Percentiles rank a stretch among this genome's conserved stretches.
phyloP scores from a whole-genome alignment of 2,888 invertebrate genomes.

The Pantelozetes paolii region DNA sequence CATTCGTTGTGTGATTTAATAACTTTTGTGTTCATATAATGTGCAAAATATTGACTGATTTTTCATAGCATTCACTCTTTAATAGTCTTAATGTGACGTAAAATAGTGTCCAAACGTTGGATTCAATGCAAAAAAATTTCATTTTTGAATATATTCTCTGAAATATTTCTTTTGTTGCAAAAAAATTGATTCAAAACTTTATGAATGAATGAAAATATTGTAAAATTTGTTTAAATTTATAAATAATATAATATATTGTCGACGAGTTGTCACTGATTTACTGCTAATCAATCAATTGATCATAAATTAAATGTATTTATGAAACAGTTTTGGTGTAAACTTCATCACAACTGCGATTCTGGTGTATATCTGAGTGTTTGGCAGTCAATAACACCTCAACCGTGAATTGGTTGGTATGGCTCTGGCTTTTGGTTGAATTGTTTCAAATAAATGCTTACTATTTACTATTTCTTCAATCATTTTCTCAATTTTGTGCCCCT shows the following conservation, averaged over 20 bases:
- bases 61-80: background rate
- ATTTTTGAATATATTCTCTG: too few relatives aligned
- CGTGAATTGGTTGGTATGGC: constrained; percentile 4
- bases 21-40: background rate
- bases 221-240: background rate
- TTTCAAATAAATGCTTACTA: constrained; percentile 1
- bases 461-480: too few relatives aligned
- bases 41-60: background rate
- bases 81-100: background rate
- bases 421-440: background rate
- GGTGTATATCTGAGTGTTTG: background rate
- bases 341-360: background rate
- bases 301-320: background rate
- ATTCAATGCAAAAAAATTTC: too few relatives aligned
- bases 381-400: background rate
- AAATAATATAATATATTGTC: background rate
- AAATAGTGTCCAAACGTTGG: too few relatives aligned
- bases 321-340: background rate
- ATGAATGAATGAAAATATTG: too few relatives aligned
- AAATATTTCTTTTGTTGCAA: too few relatives aligned
- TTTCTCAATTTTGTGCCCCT: too few relatives aligned
- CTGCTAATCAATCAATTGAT: background rate
- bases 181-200: too few relatives aligned
- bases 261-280: background rate
- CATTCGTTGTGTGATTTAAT: constrained; percentile 15